These are phyloP conservation scores for Gymnocephalus cernua DNA, from an alignment of 2,113 vertebrate species.

Conservation along the genomic window DNA sequence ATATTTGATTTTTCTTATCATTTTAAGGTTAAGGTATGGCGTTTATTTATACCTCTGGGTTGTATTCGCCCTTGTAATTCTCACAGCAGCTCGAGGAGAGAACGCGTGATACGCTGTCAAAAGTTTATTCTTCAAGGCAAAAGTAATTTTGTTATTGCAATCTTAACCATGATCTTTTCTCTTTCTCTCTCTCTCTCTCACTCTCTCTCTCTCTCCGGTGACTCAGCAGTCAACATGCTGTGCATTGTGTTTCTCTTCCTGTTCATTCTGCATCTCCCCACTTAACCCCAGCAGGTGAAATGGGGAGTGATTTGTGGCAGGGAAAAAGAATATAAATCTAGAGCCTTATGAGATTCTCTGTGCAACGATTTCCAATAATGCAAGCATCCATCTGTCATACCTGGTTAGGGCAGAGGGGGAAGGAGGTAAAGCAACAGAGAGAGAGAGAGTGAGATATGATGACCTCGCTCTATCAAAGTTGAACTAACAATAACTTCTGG, in stretches of 20 bases:
- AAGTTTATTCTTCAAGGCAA: conserved; percentile 59
- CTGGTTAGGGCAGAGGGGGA: conserved; percentile 70
- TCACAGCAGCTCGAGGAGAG: conserved; percentile 27
- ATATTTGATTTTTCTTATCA: conserved; percentile 50
- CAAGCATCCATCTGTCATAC: conserved; percentile 80
- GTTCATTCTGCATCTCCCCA: conserved; percentile 56
- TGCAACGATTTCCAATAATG: conserved; percentile 81
- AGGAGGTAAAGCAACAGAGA: conserved; percentile 32
- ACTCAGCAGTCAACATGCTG: conserved; percentile 6
- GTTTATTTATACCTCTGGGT: conserved; percentile 40
- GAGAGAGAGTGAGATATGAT: conserved; percentile 32
- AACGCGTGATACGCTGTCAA: conserved; percentile 41
- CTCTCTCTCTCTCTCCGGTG: background rate
- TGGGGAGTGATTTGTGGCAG: conserved; percentile 63
- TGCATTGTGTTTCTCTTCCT: conserved; percentile 43
- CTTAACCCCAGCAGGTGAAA: conserved; percentile 58
- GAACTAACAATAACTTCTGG: conserved; percentile 45
- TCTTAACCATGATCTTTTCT: conserved; percentile 28
- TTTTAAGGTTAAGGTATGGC: conserved; percentile 14
- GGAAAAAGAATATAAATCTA: conserved; percentile 65
- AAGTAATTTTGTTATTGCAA: conserved; percentile 64
- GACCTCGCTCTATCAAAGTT: conserved; percentile 56
- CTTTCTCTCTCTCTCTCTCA: background rate
- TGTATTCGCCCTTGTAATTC: conserved; percentile 54
- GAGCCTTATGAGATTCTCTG: conserved; percentile 76